Evolutionary conservation across 2,113 vertebrate genomes (phyloP), one percentile per base, ranked within the genome.

Genomic region (Chamaea fasciata): DNA sequence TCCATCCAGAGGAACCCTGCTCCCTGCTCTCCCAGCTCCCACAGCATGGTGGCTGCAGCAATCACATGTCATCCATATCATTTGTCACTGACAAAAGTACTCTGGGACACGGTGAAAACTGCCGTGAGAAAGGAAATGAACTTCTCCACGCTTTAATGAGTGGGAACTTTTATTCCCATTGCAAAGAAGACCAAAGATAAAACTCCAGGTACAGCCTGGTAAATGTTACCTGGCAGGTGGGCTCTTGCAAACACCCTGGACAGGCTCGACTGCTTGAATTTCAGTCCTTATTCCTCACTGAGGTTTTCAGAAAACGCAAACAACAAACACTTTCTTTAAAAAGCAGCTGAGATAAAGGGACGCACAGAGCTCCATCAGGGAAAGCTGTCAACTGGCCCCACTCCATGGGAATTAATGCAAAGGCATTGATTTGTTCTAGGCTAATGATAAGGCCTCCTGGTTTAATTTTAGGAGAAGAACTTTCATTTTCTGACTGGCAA

Each of bases 31-130:
- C 76, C 35, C 68, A 94, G 74, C 94, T 95, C 95, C 71, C 71
- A 73, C 3, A 8, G 90, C 78, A 94, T 53, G 67, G 13, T 55
- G 87, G 92, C 55, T 87, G 94, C 95, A 96, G 94, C 93, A 86
- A 76, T 46, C 87, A 78, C 44, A 17, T 21, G 63, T 59, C 88
- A 87, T 47, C 77, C 90, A 28, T 2, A 7, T 19, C 31, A 28
- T 26, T 86, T 95, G 79, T 77, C 67, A 76, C 86, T 91, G 57
- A 42, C 46, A 93, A 59, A 95, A 91, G 74, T 6, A 74, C 50
- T 13, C 16, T 26, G 87, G 92, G 93, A 95, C 53, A 46, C 1
- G 89, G 78, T 10, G 57, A 23, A 23, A 88, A 77, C 42, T 27
- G 65, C 69, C 80, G 53, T 1, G 22, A 60, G 59, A 65, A 93